Evolutionary conservation across 2,113 vertebrate genomes (phyloP).

Genomic region (Copsychus sechellarum): DNA sequence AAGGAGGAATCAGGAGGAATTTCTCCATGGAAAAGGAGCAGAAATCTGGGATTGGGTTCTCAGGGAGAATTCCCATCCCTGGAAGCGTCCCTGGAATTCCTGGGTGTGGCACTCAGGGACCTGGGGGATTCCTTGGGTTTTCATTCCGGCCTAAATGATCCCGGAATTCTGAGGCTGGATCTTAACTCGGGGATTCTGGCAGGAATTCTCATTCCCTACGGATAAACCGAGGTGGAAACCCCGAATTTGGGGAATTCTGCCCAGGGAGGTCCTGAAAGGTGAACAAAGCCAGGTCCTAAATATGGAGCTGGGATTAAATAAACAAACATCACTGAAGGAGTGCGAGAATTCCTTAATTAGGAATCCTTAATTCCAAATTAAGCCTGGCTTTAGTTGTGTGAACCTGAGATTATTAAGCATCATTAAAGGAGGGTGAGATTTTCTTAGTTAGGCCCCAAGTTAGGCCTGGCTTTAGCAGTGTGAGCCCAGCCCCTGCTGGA

Average conservation of each 20-base stretch:
- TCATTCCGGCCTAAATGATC: accelerated
- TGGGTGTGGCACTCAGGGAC: too few species aligned
- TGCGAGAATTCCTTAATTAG: neutral
- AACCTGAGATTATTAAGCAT: too few species aligned
- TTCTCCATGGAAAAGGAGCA: neutral
- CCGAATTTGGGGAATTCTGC: accelerated
- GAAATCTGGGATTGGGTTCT: neutral
- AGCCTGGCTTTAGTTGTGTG: neutral
- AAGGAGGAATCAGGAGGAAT: neutral
- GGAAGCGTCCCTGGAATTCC: neutral
- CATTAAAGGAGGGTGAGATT: too few species aligned
- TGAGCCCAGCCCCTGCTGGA: neutral
- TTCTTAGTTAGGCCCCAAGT: neutral
- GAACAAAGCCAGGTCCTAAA: neutral
- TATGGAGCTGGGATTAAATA: neutral
- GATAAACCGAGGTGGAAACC: neutral
- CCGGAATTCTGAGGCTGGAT: neutral
- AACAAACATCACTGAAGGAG: too few species aligned
- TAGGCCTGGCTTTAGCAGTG: neutral
- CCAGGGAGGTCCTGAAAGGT: neutral
- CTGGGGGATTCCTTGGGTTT: neutral
- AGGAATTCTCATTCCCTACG: neutral
- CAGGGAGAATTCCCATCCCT: neutral
- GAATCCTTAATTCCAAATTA: neutral
- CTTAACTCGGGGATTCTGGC: accelerated